Conservation (phyloP, 2,797 vertebrate genomes). For the Notolabrus celidotus region DNA sequence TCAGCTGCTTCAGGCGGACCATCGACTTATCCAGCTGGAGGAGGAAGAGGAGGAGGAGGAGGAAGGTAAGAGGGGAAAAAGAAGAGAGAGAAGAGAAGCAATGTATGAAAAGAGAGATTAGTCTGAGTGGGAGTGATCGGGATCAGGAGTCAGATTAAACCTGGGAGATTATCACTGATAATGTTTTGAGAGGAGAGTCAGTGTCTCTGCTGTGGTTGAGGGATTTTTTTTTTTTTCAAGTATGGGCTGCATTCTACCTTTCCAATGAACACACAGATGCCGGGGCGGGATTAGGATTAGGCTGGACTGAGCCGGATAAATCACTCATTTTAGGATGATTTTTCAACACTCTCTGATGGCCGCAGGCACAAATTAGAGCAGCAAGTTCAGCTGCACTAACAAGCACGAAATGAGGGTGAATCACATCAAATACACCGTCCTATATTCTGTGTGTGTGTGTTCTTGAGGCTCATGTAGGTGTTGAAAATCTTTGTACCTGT, state of each 20-base stretch:
- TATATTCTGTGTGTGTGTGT: neutral
- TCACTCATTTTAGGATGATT: conserved; percentile 57
- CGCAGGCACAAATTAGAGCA: conserved; percentile 37
- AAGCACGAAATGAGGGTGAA: conserved; percentile 1
- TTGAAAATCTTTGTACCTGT: conserved; percentile 69
- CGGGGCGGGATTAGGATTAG: conserved; percentile 69
- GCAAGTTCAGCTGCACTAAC: conserved; percentile 17
- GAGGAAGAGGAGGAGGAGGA: neutral
- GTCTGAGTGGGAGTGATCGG: conserved; percentile 37
- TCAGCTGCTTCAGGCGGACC: conserved; percentile 91
- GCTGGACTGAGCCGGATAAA: conserved; percentile 50
- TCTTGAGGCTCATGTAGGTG: neutral
- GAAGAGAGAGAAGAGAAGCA: conserved; percentile 14
- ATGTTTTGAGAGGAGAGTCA: conserved; percentile 65
- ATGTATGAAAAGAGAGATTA: conserved; percentile 60
- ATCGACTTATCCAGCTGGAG: conserved; percentile 91
- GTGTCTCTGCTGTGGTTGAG: conserved; percentile 39
- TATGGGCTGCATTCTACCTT: conserved; percentile 27
- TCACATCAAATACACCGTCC: neutral
- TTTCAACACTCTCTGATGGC: conserved; percentile 46
- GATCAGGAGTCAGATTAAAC: conserved; percentile 70
- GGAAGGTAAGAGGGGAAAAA: conserved; percentile 1
- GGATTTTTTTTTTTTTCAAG: conserved; percentile 61
- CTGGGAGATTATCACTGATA: conserved; percentile 63
- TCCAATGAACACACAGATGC: conserved; percentile 58